A percentile compares a stretch with the other conserved stretches of the same genome.
Conservation (phyloP, 1,140 invertebrate species). For the Aricia agestis region DNA sequence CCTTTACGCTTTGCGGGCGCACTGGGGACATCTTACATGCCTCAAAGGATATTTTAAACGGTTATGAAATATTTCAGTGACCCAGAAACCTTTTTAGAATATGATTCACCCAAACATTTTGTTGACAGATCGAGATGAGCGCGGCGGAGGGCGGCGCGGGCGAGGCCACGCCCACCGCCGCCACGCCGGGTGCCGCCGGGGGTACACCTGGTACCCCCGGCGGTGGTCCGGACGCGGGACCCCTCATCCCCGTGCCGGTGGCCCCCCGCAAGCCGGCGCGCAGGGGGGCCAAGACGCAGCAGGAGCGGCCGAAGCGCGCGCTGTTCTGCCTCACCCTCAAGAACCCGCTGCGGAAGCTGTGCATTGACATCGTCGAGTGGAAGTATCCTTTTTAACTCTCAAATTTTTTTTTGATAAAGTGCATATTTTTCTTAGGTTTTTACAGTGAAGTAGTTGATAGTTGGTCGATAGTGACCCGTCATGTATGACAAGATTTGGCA, state of each 20-base stretch:
- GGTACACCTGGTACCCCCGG: slow-evolving; percentile 28
- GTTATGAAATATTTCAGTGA: not conserved
- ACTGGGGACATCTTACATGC: not conserved
- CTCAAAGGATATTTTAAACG: not conserved
- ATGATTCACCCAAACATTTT: not conserved
- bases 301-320: slow-evolving; percentile 92
- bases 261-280: slow-evolving; percentile 78
- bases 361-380: slow-evolving; percentile 98
- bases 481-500: no score
- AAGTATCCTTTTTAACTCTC: slow-evolving; percentile 92
- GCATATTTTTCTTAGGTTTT: no score
- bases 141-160: slow-evolving; percentile 36
- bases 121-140: slow-evolving; percentile 52
- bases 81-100: not conserved
- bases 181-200: slow-evolving; percentile 36
- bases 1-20: not conserved
- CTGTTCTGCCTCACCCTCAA: slow-evolving; percentile 96
- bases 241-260: slow-evolving; percentile 55
- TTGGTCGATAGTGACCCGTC: no score
- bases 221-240: slow-evolving; percentile 37
- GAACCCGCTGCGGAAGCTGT: slow-evolving; percentile 97
- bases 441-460: no score
- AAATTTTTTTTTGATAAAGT: not conserved
- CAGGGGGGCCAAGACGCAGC: slow-evolving; percentile 87
- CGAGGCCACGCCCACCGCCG: slow-evolving; percentile 37